Percentiles rank a stretch among this genome's conserved stretches.
phyloP scores from a whole-genome alignment of 2,113 vertebrate genomes.

The Chionomys nivalis region DNA sequence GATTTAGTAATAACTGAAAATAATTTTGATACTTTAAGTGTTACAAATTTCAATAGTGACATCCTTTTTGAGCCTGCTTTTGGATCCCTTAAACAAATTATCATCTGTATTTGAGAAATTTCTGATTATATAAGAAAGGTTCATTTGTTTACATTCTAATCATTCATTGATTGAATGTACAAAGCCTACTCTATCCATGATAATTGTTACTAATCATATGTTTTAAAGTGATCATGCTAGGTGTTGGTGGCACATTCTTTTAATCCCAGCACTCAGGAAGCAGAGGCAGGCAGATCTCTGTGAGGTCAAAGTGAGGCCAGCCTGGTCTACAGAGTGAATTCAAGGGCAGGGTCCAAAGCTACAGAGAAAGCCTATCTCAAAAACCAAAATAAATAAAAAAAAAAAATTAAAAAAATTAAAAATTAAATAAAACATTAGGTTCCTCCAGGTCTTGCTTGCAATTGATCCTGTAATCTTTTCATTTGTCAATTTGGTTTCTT shows the following conservation, averaged over 20 bases:
- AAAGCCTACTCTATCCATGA: background rate
- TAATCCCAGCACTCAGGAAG: too few species aligned
- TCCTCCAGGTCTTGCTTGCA: background rate
- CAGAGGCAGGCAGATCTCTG: too few species aligned
- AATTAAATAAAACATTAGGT: background rate
- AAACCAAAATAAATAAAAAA: too few species aligned
- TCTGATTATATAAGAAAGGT: background rate
- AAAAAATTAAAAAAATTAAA: too few species aligned
- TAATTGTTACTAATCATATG: background rate
- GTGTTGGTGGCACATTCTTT: too few species aligned
- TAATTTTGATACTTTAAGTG: background rate
- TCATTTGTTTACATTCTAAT: background rate
- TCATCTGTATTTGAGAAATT: background rate
- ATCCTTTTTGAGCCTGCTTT: background rate
- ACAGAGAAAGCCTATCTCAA: too few species aligned
- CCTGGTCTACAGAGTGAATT: too few species aligned
- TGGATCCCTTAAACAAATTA: background rate
- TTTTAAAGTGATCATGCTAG: background rate
- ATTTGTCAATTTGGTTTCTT: background rate
- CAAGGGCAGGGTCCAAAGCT: too few species aligned
- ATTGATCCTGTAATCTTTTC: background rate
- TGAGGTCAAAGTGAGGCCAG: too few species aligned
- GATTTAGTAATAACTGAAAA: background rate
- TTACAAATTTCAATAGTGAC: background rate
- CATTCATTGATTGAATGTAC: background rate